Base-by-base conservation (phyloP, 2,888 invertebrate genomes). In the Drosophila subsilvestris region DNA sequence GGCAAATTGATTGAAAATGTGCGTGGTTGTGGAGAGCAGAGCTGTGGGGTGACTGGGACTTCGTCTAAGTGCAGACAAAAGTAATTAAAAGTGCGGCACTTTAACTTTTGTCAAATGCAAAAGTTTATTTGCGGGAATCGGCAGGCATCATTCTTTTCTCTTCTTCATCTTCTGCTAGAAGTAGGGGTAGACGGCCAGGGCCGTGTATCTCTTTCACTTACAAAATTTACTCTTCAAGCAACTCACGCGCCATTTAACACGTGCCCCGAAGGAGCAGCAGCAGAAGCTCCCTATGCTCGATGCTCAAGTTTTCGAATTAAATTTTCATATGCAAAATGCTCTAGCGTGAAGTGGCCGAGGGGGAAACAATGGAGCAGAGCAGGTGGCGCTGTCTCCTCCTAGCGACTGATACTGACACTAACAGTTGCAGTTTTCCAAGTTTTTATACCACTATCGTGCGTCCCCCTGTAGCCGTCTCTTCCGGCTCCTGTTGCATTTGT, bases 51-150 rank as follows among this genome's bases (percentile, higher is more conserved):
- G 17, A 22, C 55, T 55, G 56, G 32, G 56, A 53, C 50, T 62
- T 59, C 49, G 14, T 14, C 37, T n/a, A 14, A 37, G 7, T 63
- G 59, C 68, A 84, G 86, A 86, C 87, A 86, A 83, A 83, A 83
- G 83, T 83, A 83, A 83, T 83, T 83, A 83, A 83, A 83, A 83
- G 78, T 83, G 87, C 82, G 83, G 78, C 85, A 83, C 83, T 86
- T 80, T 69, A 79, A 84, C 77, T 83, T 83, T 74, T 74, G 66
- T 73, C 69, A 77, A 79, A 79, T 85, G 86, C 85, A 78, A 84
- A 83, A 86, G 75, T 86, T 83, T 86, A 75, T 68, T 79, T 75
- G 75, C 62, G 74, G 63, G 63, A 63, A 51, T 29, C 50, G 20
- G 18, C 22, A 47, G 17, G 42, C 25, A 44, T 50, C 32, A 54